phyloP scores from a whole-genome alignment of 30 jellyfish, hydroid and myxozoan species.

The Hydractinia echinata region DNA sequence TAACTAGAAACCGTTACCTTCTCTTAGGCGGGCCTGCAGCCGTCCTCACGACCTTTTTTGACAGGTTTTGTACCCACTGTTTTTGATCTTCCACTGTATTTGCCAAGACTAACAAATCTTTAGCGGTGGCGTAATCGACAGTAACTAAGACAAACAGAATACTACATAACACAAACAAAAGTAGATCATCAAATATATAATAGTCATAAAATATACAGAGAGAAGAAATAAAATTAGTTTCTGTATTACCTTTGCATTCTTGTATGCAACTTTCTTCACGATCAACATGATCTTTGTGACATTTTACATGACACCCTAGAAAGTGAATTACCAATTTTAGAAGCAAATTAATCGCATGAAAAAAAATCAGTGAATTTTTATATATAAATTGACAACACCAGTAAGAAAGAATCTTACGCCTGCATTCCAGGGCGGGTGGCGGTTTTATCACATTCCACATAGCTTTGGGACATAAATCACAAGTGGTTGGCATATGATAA shows the following conservation, averaged over 20 bases:
- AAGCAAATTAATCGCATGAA: background rate
- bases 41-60: constrained; percentile 61
- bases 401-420: constrained; percentile 48
- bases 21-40: constrained; percentile 26
- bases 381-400: background rate
- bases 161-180: too few relatives aligned
- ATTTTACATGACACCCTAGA: constrained; percentile 81
- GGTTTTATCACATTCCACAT: constrained; percentile 86
- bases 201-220: too few relatives aligned
- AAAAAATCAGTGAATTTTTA: background rate
- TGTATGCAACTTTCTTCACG: constrained; percentile 69
- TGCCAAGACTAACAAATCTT: constrained; percentile 77
- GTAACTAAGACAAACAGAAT: constrained; percentile 27
- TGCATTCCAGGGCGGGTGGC: constrained; percentile 90
- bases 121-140: constrained; percentile 84
- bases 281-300: constrained; percentile 92
- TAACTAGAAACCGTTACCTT: background rate
- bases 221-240: too few relatives aligned
- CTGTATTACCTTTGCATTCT: constrained; percentile 64
- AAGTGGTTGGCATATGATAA: constrained; percentile 90
- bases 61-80: constrained; percentile 77
- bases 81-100: constrained; percentile 83
- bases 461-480: constrained; percentile 83
- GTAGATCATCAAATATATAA: too few relatives aligned
- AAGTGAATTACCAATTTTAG: background rate